Evolutionary conservation across 1,140 invertebrate genomes (phyloP).

Genomic region (Radopholus similis): DNA sequence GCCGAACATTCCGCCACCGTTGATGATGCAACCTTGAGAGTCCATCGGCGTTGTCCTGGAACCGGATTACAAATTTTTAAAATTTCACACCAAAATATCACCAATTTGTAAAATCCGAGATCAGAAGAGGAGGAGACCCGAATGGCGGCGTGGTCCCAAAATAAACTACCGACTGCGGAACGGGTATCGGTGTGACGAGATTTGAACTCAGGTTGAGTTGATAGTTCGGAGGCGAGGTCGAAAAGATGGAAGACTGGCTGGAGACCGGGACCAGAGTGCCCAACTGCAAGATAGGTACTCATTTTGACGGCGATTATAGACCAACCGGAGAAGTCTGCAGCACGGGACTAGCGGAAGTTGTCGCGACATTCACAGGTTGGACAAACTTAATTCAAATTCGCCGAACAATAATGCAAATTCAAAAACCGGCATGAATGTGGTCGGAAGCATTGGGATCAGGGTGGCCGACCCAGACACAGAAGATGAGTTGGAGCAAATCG

Average conservation of each 20-base stretch:
- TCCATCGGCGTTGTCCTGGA: conserved; percentile 8
- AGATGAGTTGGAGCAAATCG: too few relatives aligned
- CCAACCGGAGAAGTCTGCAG: too few relatives aligned
- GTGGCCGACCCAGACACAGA: too few relatives aligned
- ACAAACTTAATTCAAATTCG: too few relatives aligned
- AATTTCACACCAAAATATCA: background rate
- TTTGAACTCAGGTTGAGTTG: too few relatives aligned
- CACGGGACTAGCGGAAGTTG: too few relatives aligned
- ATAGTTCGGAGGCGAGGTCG: conserved; percentile 12
- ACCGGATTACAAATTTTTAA: background rate
- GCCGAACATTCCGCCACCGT: background rate
- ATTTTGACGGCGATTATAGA: too few relatives aligned
- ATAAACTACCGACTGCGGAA: conserved; percentile 4
- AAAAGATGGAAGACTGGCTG: background rate
- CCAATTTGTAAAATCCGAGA: conserved; percentile 5
- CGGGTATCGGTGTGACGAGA: background rate
- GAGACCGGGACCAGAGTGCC: background rate
- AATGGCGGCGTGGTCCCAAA: conserved; percentile 17
- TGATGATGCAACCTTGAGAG: background rate
- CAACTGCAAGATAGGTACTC: background rate
- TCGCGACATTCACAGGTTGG: too few relatives aligned
- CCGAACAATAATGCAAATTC: too few relatives aligned
- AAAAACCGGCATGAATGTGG: too few relatives aligned
- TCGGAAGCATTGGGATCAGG: too few relatives aligned
- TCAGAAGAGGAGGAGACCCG: conserved; percentile 9